Conservation (phyloP, 35 echinoderm and acorn worm genomes). For the Stichopus chloronotus region DNA sequence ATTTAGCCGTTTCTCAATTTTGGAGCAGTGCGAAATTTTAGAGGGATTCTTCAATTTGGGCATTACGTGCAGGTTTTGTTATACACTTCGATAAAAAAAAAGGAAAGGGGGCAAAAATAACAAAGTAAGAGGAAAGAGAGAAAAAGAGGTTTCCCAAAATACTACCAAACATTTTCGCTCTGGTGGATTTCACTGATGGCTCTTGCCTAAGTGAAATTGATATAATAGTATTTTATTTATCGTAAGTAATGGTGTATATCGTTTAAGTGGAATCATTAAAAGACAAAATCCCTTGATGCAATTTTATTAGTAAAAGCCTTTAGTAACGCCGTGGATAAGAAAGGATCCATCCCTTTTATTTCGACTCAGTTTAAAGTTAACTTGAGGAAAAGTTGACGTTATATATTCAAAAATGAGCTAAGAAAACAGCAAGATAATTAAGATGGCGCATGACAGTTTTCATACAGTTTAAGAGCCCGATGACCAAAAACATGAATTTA, state of each 20-base stretch:
- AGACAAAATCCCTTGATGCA: background rate
- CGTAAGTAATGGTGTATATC: background rate
- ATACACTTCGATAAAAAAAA: background rate
- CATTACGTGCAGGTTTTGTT: background rate
- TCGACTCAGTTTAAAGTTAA: too few species aligned
- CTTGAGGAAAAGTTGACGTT: too few species aligned
- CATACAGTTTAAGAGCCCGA: too few species aligned
- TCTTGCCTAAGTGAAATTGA: background rate
- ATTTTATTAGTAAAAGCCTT: too few species aligned
- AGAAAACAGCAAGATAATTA: too few species aligned
- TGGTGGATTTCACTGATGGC: background rate
- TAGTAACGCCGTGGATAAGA: too few species aligned
- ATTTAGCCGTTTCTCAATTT: slow-evolving; percentile 49
- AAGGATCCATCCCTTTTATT: too few species aligned
- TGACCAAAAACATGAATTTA: too few species aligned
- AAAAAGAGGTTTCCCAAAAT: background rate
- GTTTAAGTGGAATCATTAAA: slow-evolving; percentile 1
- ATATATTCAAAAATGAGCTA: too few species aligned
- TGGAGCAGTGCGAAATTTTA: background rate
- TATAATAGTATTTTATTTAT: slow-evolving; percentile 18
- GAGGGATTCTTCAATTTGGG: background rate
- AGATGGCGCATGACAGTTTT: too few species aligned
- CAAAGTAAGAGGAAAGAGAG: background rate
- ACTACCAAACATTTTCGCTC: background rate
- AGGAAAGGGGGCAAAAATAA: background rate